Percentiles rank a stretch among this genome's conserved stretches.
These are phyloP conservation scores for Lepidurus arcticus DNA, from an alignment of 1,140 invertebrate species.

Conservation along the genomic window DNA sequence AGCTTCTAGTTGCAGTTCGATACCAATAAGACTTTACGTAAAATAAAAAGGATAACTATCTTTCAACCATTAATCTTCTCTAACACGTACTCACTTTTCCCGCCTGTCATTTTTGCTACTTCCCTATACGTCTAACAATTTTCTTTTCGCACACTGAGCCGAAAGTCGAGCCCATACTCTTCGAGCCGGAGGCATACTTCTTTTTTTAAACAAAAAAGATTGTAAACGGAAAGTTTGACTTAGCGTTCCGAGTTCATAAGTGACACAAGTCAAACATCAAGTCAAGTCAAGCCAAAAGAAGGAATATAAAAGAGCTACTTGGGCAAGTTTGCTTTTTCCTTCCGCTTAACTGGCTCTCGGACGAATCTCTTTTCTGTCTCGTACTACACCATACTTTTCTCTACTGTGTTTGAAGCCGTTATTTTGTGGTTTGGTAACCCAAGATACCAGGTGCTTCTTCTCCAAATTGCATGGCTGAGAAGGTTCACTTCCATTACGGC, in stretches of 20 bases:
- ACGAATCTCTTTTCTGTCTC: not conserved
- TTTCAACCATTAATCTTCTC: too few relatives aligned
- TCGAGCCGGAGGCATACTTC: too few relatives aligned
- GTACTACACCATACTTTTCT: not conserved
- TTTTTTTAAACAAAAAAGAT: not conserved
- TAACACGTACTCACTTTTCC: too few relatives aligned
- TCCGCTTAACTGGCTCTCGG: not conserved
- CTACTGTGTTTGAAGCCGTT: too few relatives aligned
- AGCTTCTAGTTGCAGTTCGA: not conserved
- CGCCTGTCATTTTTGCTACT: too few relatives aligned
- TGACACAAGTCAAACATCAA: not conserved
- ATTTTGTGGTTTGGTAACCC: too few relatives aligned
- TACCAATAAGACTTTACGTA: too few relatives aligned
- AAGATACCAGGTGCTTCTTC: too few relatives aligned
- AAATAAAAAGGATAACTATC: too few relatives aligned
- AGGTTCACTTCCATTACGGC: too few relatives aligned
- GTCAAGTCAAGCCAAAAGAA: not conserved
- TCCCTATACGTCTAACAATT: not conserved
- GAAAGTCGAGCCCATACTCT: too few relatives aligned
- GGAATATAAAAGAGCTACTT: not conserved
- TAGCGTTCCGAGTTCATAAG: not conserved
- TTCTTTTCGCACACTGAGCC: not conserved
- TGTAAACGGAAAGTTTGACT: conserved; percentile 3
- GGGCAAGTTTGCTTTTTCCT: not conserved
- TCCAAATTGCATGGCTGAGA: too few relatives aligned